These are phyloP conservation scores for Pocillopora verrucosa DNA, from an alignment of 64 coral and sea anemone species.

Conservation along the genomic window DNA sequence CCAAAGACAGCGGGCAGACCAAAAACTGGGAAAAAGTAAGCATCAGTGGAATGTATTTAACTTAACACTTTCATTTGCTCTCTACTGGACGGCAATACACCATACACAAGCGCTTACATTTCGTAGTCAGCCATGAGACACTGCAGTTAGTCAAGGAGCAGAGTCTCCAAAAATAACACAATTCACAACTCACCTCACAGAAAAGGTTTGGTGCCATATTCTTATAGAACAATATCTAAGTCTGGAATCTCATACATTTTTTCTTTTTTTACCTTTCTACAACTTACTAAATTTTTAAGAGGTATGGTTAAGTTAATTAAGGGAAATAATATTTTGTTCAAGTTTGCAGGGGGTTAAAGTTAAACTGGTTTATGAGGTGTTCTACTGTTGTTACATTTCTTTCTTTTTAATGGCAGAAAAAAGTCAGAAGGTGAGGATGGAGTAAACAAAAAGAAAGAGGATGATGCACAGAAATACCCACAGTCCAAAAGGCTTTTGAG, in stretches of 20 bases:
- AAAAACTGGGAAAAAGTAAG: constrained; percentile 85
- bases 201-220: too few relatives aligned
- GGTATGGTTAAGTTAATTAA: too few relatives aligned
- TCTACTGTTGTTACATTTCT: neutral
- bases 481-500: constrained; percentile 78
- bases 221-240: too few relatives aligned
- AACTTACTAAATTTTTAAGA: too few relatives aligned
- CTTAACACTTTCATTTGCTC: neutral
- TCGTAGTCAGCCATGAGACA: neutral
- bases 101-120: neutral
- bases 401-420: neutral
- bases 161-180: too few relatives aligned
- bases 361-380: neutral
- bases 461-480: constrained; percentile 67
- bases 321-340: too few relatives aligned
- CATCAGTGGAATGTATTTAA: neutral
- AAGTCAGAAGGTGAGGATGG: constrained; percentile 41
- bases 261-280: too few relatives aligned
- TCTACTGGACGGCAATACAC: neutral
- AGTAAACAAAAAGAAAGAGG: constrained; percentile 55
- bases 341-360: too few relatives aligned
- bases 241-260: too few relatives aligned
- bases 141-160: too few relatives aligned
- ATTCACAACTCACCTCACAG: too few relatives aligned
- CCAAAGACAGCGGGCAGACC: constrained; percentile 76